Conservation (phyloP, 53 echinoderm and acorn worm genomes). For the Glandiceps talaboti region DNA sequence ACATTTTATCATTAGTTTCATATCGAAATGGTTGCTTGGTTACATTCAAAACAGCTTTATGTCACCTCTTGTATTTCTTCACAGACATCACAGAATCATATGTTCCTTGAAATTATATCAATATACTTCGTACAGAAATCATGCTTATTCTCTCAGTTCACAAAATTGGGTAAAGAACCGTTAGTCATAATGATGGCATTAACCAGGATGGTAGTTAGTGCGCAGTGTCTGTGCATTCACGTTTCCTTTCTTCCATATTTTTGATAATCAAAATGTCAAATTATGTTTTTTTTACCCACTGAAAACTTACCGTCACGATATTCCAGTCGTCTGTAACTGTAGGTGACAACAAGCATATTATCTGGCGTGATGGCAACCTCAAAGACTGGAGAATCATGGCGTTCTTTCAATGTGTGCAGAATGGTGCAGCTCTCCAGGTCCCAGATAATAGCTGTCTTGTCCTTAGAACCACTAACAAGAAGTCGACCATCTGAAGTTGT, state of each 20-base stretch:
- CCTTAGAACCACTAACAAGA: not conserved
- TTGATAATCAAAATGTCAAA: constrained; percentile 14
- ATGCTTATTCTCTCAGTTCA: no score
- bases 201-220: no score
- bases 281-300: constrained; percentile 25
- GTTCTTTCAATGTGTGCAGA: not conserved
- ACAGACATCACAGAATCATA: no score
- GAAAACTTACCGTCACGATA: constrained; percentile 26
- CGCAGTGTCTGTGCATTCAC: no score
- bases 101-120: no score
- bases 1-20: not conserved
- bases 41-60: no score
- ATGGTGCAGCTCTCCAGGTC: not conserved
- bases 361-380: not conserved
- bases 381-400: not conserved
- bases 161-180: no score
- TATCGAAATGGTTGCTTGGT: not conserved
- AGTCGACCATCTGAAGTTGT: not conserved
- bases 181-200: no score
- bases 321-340: constrained; percentile 11
- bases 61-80: no score
- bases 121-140: no score
- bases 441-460: not conserved
- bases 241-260: no score
- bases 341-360: not conserved